phyloP scores from a whole-genome alignment of 2,888 invertebrate species.

The Hirtodrosophila confusa region DNA sequence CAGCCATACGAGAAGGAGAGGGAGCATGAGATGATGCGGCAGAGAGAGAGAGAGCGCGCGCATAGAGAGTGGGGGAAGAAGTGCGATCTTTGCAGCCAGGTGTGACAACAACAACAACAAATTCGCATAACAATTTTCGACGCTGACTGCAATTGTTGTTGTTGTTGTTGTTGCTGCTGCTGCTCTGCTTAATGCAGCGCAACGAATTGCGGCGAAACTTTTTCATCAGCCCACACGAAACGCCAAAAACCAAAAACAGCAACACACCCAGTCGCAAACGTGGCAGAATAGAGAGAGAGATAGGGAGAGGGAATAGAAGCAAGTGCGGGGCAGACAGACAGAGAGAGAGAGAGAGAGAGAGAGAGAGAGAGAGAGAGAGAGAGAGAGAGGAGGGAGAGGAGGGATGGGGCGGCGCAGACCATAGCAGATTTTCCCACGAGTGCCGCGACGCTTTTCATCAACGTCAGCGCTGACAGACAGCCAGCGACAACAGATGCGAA shows the following conservation, averaged over 20 bases:
- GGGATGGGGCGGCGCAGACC: constrained; percentile 4
- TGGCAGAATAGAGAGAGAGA: constrained; percentile 34
- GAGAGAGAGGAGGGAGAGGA: not conserved
- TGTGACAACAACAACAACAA: constrained; percentile 31
- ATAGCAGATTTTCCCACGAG: constrained; percentile 59
- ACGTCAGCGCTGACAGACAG: constrained; percentile 59
- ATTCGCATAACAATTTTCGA: constrained; percentile 34
- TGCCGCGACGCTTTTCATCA: constrained; percentile 64
- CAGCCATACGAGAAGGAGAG: not conserved
- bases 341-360: not conserved
- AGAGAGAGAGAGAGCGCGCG: not conserved
- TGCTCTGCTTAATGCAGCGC: constrained; percentile 71
- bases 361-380: not conserved
- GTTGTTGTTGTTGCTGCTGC: constrained; percentile 31
- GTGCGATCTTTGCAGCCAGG: constrained; percentile 38
- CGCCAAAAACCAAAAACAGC: constrained; percentile 35
- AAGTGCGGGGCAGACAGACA: constrained; percentile 1
- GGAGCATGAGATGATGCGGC: not conserved
- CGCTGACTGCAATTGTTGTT: constrained; percentile 17
- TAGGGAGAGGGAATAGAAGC: not conserved
- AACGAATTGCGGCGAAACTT: constrained; percentile 73
- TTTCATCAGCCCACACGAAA: constrained; percentile 67
- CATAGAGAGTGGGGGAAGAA: too few relatives aligned
- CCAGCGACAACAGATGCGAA: constrained; percentile 60
- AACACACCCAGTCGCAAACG: constrained; percentile 56